phyloP scores from a whole-genome alignment of 2,888 invertebrate genomes.

The Ariolimax columbianus region DNA sequence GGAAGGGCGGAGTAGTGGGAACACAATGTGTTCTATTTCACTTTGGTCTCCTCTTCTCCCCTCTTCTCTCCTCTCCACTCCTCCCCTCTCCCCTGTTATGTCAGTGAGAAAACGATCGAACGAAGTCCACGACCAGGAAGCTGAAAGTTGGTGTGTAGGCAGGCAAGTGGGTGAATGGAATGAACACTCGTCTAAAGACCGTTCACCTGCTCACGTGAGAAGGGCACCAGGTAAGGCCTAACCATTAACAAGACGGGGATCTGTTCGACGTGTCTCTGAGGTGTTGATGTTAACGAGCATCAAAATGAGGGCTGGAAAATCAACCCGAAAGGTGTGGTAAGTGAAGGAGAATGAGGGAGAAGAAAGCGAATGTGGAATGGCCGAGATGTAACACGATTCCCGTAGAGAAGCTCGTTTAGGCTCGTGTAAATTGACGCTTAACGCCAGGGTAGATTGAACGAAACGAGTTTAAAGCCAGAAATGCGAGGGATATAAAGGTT shows the following conservation, averaged over 20 bases:
- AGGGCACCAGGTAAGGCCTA: neutral
- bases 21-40: too few relatives aligned
- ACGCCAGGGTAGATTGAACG: neutral
- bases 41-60: too few relatives aligned
- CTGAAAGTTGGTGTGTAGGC: neutral
- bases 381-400: neutral
- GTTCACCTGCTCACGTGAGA: conserved; percentile 16
- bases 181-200: neutral
- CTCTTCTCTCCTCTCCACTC: too few relatives aligned
- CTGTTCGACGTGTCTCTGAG: conserved; percentile 1
- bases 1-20: too few relatives aligned
- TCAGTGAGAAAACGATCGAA: too few relatives aligned
- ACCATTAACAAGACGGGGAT: neutral
- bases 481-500: neutral
- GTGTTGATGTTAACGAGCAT: conserved; percentile 19
- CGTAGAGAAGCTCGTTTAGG: neutral
- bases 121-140: too few relatives aligned
- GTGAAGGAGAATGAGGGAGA: neutral
- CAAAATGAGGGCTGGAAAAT: neutral
- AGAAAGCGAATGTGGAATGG: neutral
- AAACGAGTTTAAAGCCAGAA: neutral
- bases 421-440: neutral
- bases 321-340: neutral
- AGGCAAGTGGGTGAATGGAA: neutral
- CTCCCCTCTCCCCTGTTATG: too few relatives aligned